These are phyloP conservation scores for Cheirogaleus medius DNA, from an alignment of 2,113 vertebrate genomes.

Conservation along the genomic window DNA sequence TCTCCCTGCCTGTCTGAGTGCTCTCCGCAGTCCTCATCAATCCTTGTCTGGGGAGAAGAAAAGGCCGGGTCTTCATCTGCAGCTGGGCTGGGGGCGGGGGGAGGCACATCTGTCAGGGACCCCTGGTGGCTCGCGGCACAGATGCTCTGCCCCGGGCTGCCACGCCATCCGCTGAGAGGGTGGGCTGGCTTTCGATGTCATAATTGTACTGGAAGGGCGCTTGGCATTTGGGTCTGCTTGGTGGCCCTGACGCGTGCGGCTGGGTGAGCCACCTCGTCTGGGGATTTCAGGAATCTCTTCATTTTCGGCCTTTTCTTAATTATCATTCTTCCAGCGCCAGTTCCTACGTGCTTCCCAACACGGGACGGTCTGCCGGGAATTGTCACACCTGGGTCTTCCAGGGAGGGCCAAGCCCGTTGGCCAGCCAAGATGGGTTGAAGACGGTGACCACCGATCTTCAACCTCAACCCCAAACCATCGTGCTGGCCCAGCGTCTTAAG, in stretches of 20 bases:
- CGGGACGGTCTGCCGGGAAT: background rate
- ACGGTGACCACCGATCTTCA: background rate
- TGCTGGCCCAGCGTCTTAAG: background rate
- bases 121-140: constrained; percentile 85
- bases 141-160: constrained; percentile 80
- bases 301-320: constrained; percentile 43
- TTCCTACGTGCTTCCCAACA: background rate
- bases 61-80: constrained; percentile 84
- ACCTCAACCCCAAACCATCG: background rate
- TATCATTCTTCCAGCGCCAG: background rate
- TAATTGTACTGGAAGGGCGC: constrained; percentile 52
- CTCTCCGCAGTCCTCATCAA: constrained; percentile 87
- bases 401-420: background rate
- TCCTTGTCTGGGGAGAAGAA: constrained; percentile 88
- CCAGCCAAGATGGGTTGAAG: background rate
- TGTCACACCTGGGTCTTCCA: background rate
- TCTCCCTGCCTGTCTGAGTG: constrained; percentile 85
- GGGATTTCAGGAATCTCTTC: constrained; percentile 49
- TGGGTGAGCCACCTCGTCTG: constrained; percentile 47
- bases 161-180: constrained; percentile 60
- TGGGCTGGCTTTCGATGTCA: constrained; percentile 55
- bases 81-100: constrained; percentile 79
- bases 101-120: constrained; percentile 86
- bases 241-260: constrained; percentile 62
- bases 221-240: constrained; percentile 66